Percentiles rank a stretch among this genome's conserved stretches.
Evolutionary conservation across 2,113 vertebrate species (phyloP).

Genomic region (Rhea americana): DNA sequence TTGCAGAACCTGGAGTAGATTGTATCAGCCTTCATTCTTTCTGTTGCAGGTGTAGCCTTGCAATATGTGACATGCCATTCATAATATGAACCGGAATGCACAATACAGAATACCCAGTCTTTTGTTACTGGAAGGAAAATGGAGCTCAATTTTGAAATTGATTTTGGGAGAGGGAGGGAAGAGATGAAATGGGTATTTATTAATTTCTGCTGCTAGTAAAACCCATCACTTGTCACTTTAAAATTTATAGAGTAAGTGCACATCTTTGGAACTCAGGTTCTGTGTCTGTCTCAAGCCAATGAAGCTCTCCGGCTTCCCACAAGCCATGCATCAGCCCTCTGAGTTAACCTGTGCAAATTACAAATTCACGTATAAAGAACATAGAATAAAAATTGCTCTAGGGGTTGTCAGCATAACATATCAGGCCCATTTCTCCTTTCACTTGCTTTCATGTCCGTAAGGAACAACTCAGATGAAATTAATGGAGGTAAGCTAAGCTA

Average conservation of each 20-base stretch:
- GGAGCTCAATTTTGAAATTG: background rate
- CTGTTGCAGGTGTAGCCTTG: constrained; percentile 46
- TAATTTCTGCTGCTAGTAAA: constrained; percentile 9
- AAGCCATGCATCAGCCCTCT: background rate
- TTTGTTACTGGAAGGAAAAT: constrained; percentile 3
- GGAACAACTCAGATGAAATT: background rate
- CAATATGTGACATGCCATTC: constrained; percentile 44
- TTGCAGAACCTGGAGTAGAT: constrained; percentile 33
- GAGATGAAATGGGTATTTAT: background rate
- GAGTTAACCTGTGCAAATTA: background rate
- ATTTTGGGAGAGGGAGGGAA: background rate
- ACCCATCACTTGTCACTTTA: background rate
- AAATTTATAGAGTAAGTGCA: background rate
- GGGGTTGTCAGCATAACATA: background rate
- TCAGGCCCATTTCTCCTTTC: background rate
- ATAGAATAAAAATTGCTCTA: background rate
- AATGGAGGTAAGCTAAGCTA: background rate
- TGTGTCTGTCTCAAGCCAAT: background rate
- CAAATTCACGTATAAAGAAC: background rate
- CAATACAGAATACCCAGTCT: background rate
- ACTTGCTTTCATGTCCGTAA: background rate
- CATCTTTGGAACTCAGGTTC: background rate
- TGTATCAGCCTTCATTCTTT: constrained; percentile 44
- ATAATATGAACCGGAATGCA: background rate
- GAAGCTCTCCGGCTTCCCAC: background rate